Base-by-base conservation (phyloP, 37 sponge, comb jelly and placozoan species). In the Chondrosia reniformis region DNA sequence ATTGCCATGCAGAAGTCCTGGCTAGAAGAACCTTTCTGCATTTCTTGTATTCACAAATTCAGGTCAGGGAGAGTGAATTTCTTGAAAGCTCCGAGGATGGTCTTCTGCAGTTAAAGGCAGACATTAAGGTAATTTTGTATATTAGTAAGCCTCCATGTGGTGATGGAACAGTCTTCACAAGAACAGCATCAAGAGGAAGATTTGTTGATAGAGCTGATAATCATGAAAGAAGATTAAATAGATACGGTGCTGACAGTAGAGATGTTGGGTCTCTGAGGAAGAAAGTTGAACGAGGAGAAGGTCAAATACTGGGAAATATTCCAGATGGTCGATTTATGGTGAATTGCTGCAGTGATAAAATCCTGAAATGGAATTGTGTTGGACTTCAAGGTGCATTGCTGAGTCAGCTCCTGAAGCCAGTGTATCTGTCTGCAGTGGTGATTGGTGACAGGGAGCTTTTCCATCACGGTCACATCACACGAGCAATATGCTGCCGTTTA, bases 101-200 rank as follows among this genome's bases (percentile, higher is more conserved):
- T 24, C 7, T 31, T 32, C 8, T 69, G 32, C 15, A 34, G 36
- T 4, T 69, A 22, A 69, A 69, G 43, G 1, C 4, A 34, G 8
- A 13, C 44, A 34, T 34, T 40, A 36, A 8, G 43, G 39, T 69
- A 43, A 21, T 34, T 44, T 25, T 69, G 1, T 69, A 69, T 25
- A 69, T 69, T 44, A 69, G 72, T 25, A 69, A 69, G 43, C 72
- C 72, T 4, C 72, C 72, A 24, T 69, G 72, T 69, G 72, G 72
- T 69, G 72, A 69, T 69, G 72, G 44, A 7, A 69, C 72, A 34
- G 44, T 43, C 24, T 69, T 69, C 43, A 69, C 72, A 39, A 36
- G 72, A 24, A 39, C 22, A 21, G 72, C 19, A 41, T 17, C 7
- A 40, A 44, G 72, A 17, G 72, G 72, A 0, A 12, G 37, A 24